These are phyloP conservation scores for Pangasius djambal DNA, from an alignment of 2,797 vertebrate species.

Conservation along the genomic window DNA sequence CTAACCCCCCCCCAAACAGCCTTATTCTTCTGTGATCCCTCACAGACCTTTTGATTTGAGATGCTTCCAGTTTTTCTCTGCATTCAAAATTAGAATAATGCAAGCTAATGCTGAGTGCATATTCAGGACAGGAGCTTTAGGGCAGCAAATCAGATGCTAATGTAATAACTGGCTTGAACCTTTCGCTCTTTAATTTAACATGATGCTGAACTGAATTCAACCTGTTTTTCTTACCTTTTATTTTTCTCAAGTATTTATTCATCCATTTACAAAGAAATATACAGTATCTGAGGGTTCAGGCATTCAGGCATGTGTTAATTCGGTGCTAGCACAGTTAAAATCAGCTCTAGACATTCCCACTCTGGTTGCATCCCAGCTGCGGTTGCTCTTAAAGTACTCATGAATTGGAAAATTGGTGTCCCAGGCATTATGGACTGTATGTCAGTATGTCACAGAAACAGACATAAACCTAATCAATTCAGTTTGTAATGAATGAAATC, in stretches of 20 bases:
- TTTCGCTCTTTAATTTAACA: background rate
- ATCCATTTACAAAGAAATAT: background rate
- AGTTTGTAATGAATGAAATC: background rate
- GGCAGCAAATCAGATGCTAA: slow-evolving; percentile 8
- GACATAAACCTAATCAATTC: background rate
- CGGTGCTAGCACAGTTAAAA: background rate
- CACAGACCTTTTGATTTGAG: slow-evolving; percentile 49
- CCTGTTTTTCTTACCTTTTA: background rate
- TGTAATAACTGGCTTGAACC: background rate
- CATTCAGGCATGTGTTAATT: background rate
- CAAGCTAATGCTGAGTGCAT: slow-evolving; percentile 20
- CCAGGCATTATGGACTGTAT: background rate
- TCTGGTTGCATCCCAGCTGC: background rate
- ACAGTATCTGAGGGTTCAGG: background rate
- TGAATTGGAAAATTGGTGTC: background rate
- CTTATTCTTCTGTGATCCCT: slow-evolving; percentile 53
- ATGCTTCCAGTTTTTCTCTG: slow-evolving; percentile 26
- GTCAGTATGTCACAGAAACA: background rate
- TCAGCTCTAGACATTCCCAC: background rate
- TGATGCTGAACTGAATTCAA: background rate
- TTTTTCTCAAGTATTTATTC: slow-evolving; percentile 1
- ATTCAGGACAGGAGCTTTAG: slow-evolving; percentile 10
- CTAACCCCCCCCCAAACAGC: slow-evolving; percentile 24
- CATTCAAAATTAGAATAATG: slow-evolving; percentile 20
- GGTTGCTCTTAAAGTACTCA: background rate